A percentile compares a stretch with the other conserved stretches of the same genome.
phyloP scores from a whole-genome alignment of 2,888 invertebrate genomes.

The Acanthococcus lagerstroemiae region DNA sequence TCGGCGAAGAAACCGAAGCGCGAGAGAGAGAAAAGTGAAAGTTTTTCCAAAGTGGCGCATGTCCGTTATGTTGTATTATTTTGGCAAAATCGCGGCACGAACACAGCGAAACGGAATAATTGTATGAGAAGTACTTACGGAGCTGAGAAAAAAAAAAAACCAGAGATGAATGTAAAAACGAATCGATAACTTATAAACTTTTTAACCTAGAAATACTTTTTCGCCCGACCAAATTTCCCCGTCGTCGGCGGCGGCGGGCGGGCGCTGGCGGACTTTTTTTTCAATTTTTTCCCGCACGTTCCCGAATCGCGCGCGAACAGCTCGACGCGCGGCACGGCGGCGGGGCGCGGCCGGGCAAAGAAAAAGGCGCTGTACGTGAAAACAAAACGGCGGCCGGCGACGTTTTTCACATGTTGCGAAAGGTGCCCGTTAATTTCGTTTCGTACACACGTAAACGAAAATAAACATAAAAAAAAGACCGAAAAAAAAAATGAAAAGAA shows the following conservation, averaged over 20 bases:
- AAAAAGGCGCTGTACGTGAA: neutral
- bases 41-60: neutral
- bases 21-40: neutral
- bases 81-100: conserved; percentile 22
- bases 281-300: neutral
- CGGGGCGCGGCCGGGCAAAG: neutral
- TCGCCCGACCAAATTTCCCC: conserved; percentile 10
- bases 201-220: conserved; percentile 29
- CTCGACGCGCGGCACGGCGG: neutral
- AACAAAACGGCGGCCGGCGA: neutral
- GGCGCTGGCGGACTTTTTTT: conserved; percentile 13
- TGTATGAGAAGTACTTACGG: conserved; percentile 25
- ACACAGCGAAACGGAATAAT: conserved; percentile 24
- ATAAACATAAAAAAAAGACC: too few species aligned
- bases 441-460: neutral
- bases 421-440: neutral
- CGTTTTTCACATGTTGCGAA: neutral
- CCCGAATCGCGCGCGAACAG: neutral
- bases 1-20: too few species aligned
- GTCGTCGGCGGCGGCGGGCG: too few species aligned
- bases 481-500: conserved; percentile 3
- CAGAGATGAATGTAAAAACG: conserved; percentile 27
- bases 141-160: conserved; percentile 16
- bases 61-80: conserved; percentile 3
- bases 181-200: conserved; percentile 31